Evolutionary conservation across 2,113 vertebrate species (phyloP).

Genomic region (Hucho hucho): DNA sequence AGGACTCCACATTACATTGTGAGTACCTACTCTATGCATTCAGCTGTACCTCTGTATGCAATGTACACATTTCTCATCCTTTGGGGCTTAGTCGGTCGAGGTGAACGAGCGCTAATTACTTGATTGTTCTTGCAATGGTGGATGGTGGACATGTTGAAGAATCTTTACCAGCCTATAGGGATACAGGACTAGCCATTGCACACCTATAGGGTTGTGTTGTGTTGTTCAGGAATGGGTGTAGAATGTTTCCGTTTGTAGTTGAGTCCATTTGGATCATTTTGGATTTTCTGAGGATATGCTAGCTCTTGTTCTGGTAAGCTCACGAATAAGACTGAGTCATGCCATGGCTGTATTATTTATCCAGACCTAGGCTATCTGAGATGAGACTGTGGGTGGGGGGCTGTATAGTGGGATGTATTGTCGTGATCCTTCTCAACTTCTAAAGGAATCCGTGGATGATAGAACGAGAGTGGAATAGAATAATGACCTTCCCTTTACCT

Average conservation of each 20-base stretch:
- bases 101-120: neutral
- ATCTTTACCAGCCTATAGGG: too few relatives aligned
- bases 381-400: too few relatives aligned
- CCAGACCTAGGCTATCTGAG: neutral
- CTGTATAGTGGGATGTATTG: too few relatives aligned
- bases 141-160: too few relatives aligned
- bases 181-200: too few relatives aligned
- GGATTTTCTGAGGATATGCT: neutral
- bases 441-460: conserved; percentile 22
- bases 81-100: neutral
- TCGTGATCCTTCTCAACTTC: conserved; percentile 10
- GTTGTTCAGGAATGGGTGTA: too few relatives aligned
- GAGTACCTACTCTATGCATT: conserved; percentile 35
- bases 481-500: conserved; percentile 43
- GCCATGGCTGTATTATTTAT: too few relatives aligned
- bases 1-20: conserved; percentile 65
- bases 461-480: conserved; percentile 12
- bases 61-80: neutral
- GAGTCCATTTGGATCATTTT: neutral
- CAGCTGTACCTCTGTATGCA: neutral
- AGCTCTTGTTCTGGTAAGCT: neutral
- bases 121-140: neutral
- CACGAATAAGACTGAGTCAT: neutral
- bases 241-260: too few relatives aligned
- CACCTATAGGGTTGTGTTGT: too few relatives aligned